phyloP scores from a whole-genome alignment of 2,113 vertebrate genomes.

The Cathartes aura region DNA sequence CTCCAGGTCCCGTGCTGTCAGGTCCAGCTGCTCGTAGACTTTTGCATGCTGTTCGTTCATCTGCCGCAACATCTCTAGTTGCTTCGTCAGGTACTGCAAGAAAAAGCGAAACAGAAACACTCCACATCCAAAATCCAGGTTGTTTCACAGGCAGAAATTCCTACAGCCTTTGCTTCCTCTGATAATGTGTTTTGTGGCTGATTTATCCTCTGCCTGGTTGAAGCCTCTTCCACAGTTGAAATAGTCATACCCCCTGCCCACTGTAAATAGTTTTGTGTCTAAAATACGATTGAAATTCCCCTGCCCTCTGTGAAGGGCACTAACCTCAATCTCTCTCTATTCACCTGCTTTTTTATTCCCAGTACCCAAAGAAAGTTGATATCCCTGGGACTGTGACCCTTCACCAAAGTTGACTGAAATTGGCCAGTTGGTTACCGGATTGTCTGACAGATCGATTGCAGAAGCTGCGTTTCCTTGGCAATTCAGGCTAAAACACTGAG shows the following conservation, averaged over 20 bases:
- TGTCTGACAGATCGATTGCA: not conserved
- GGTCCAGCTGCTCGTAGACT: slow-evolving; percentile 96
- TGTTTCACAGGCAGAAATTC: not conserved
- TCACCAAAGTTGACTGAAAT: not conserved
- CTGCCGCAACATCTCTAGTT: slow-evolving; percentile 91
- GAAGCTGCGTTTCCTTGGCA: not conserved
- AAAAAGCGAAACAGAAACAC: not conserved
- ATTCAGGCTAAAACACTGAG: not conserved
- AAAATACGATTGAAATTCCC: not conserved
- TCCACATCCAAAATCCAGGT: not conserved
- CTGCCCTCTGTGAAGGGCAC: not conserved
- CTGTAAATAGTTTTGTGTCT: not conserved
- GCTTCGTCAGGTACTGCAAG: slow-evolving; percentile 92
- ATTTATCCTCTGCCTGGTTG: not conserved
- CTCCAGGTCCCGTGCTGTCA: slow-evolving; percentile 92
- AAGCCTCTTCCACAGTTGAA: not conserved
- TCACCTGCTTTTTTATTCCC: not conserved
- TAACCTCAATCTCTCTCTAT: not conserved
- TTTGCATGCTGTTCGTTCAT: slow-evolving; percentile 98
- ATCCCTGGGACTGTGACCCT: not conserved
- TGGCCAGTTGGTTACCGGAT: not conserved
- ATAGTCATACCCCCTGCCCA: not conserved
- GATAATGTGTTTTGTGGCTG: not conserved
- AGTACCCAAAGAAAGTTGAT: not conserved
- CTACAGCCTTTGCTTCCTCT: not conserved